Base-by-base conservation (phyloP, 1,140 invertebrate genomes). In the Drosophila jambulina region DNA sequence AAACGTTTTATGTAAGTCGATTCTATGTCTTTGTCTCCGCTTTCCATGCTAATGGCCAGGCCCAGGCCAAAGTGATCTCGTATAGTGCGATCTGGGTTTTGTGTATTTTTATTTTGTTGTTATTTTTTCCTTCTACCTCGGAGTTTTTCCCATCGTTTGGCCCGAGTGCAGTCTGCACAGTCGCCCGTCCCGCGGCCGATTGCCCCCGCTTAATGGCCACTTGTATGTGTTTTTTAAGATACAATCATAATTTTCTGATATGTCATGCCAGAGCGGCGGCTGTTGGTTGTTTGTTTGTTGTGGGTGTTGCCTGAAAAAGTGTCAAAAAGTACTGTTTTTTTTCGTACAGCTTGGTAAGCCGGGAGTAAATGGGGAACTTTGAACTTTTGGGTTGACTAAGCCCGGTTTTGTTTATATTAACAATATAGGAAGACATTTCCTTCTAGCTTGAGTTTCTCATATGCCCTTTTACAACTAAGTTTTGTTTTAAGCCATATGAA, bases 221-320 rank as follows among this genome's bases (percentile, higher is more conserved):
- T 87, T 80, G 80, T 84, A 69, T 88, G 84, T 88, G 64, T 80
- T 84, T 88, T 61, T 75, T 67, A 75, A 84, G 77, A 81, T 90
- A 90, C 82, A 81, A 90, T 84, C 75, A 88, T 88, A 90, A 80
- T 88, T 78, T 78, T 87, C 72, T 83, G 84, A 84, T 88, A 88
- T 81, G 78, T 88, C 85, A 88, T 81, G 74, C 59, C 64, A 84
- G 77, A 80, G 60, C 40, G 54, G 60, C 53, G 45, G 34, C 63
- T 48, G 34, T 75, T 46, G 10, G 19, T 12, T 65, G 43, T 34
- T 57, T 63, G 56, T 45, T 75, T 64, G 65, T 60, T 46, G 81
- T 87, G 84, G 83, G 81, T 82, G 85, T 84, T 60, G 54, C 80
- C 64, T 53, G 46, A 72, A 72, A 69, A 77, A 78, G 82, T 86